These are phyloP conservation scores for Amblyornis subalaris DNA, from an alignment of 2,113 vertebrate species.

Conservation along the genomic window DNA sequence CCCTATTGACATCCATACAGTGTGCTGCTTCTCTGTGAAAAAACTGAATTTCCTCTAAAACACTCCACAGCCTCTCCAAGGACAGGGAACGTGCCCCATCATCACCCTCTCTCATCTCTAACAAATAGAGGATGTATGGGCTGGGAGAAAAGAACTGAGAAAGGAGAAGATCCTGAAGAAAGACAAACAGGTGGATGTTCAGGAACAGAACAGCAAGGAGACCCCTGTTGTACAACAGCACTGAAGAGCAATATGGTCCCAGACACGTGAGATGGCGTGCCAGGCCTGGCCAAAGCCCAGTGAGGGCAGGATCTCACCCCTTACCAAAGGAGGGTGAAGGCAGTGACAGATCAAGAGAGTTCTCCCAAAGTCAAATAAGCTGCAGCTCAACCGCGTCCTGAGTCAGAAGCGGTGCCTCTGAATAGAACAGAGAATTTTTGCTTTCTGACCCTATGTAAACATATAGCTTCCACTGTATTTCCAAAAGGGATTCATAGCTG, in stretches of 20 bases:
- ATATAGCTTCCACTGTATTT: neutral
- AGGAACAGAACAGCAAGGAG: neutral
- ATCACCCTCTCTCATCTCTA: neutral
- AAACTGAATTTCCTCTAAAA: constrained; percentile 29
- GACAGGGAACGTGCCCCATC: neutral
- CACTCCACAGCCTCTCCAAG: neutral
- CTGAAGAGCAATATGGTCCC: neutral
- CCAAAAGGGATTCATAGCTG: neutral
- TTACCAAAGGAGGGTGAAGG: rapidly evolving
- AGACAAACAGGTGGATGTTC: neutral
- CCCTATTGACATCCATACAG: constrained; percentile 34
- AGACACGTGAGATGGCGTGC: rapidly evolving
- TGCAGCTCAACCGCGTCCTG: neutral
- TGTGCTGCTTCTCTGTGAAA: constrained; percentile 1
- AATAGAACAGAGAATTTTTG: neutral
- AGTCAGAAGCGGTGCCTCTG: neutral
- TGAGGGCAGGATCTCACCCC: neutral
- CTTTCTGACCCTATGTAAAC: neutral
- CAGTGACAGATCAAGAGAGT: neutral
- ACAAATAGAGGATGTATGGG: neutral
- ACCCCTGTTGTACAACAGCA: neutral
- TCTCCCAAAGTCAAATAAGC: neutral
- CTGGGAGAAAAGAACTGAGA: neutral
- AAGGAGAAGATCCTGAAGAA: neutral
- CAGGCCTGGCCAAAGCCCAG: neutral